phyloP scores from a whole-genome alignment of 2,888 invertebrate genomes.

The Andricus curvator region DNA sequence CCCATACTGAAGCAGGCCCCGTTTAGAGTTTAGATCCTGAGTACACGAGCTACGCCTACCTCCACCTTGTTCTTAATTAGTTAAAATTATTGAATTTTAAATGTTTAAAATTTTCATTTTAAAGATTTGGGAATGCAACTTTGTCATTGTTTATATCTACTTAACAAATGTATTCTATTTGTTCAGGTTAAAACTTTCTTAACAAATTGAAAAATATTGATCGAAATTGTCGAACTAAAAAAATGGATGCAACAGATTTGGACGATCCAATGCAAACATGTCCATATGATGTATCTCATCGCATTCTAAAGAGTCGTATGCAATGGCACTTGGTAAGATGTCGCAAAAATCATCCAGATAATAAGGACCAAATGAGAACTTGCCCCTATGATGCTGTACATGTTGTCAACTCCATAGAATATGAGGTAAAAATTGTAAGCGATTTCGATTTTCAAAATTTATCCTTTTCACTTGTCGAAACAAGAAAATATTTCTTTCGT shows the following conservation, averaged over 20 bases:
- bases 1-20: too few relatives aligned
- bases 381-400: constrained; percentile 65
- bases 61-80: too few relatives aligned
- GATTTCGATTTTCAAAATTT: constrained; percentile 39
- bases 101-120: too few relatives aligned
- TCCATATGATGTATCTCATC: constrained; percentile 62
- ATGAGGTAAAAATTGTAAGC: constrained; percentile 52
- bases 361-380: constrained; percentile 48
- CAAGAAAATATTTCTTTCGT: too few relatives aligned
- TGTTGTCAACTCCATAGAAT: constrained; percentile 57
- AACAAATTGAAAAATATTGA: neutral
- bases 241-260: constrained; percentile 41
- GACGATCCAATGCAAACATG: constrained; percentile 60
- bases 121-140: too few relatives aligned
- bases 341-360: constrained; percentile 53
- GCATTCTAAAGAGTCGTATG: constrained; percentile 58
- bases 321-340: constrained; percentile 63
- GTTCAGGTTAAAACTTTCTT: neutral
- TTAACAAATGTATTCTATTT: neutral
- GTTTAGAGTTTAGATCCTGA: too few relatives aligned
- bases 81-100: too few relatives aligned
- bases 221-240: neutral
- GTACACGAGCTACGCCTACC: too few relatives aligned
- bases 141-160: too few relatives aligned
- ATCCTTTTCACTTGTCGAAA: neutral